Percentiles rank a stretch among this genome's conserved stretches.
Evolutionary conservation across 2,888 invertebrate genomes (phyloP).

Genomic region (Parthenolecanium corni): DNA sequence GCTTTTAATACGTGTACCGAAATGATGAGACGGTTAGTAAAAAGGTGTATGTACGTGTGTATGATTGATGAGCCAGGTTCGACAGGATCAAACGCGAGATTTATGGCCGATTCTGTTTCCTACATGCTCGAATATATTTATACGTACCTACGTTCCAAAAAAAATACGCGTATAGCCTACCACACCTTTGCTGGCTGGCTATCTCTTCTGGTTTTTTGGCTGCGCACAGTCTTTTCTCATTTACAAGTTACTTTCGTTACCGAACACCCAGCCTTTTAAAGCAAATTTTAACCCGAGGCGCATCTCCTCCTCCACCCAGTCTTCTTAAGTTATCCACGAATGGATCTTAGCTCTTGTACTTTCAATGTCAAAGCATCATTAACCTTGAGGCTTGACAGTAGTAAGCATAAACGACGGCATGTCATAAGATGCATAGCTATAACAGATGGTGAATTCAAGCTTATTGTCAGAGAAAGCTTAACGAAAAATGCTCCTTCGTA

Average conservation of each 20-base stretch:
- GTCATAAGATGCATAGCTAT: no score
- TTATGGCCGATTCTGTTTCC: conserved; percentile 24
- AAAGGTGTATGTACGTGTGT: conserved; percentile 3
- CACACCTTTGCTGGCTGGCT: conserved; percentile 16
- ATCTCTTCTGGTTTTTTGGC: conserved; percentile 9
- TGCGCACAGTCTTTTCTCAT: background rate
- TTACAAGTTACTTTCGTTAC: background rate
- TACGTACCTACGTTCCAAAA: no score
- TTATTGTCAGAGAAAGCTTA: no score
- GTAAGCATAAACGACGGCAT: no score
- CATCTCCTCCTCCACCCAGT: no score
- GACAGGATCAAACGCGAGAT: conserved; percentile 27
- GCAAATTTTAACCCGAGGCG: no score
- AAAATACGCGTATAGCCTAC: conserved; percentile 9
- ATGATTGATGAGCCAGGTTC: conserved; percentile 27
- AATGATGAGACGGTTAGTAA: conserved; percentile 16
- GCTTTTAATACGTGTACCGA: conserved; percentile 22
- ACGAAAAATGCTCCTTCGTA: no score
- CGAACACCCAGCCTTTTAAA: background rate
- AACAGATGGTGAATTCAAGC: no score
- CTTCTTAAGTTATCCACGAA: no score
- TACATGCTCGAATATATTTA: background rate
- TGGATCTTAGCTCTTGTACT: no score
- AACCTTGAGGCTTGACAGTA: no score
- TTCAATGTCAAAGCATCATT: no score